phyloP scores from a whole-genome alignment of 2,113 vertebrate genomes.

The Hippocampus mohnikei region DNA sequence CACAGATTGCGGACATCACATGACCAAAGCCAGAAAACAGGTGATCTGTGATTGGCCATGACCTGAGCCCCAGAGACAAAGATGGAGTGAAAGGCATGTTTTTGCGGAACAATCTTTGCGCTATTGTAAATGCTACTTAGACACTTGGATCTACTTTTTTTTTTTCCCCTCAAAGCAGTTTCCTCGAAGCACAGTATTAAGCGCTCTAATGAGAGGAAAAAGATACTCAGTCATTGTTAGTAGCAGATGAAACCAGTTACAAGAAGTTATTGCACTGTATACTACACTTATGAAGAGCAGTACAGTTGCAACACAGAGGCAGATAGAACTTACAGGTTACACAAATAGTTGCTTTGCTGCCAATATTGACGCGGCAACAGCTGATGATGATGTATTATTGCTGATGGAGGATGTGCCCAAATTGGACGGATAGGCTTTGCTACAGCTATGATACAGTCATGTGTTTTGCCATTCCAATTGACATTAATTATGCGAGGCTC shows the following conservation, averaged over 20 bases:
- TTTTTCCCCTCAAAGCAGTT: not conserved
- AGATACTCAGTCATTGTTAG: not conserved
- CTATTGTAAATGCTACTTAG: not conserved
- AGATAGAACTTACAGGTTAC: not conserved
- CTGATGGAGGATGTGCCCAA: constrained; percentile 10
- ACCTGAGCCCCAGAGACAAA: too few relatives aligned
- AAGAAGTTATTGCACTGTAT: not conserved
- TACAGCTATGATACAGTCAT: constrained; percentile 24
- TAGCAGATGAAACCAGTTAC: not conserved
- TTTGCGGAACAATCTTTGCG: not conserved
- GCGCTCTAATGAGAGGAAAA: not conserved
- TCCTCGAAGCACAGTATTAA: too few relatives aligned
- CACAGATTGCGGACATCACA: too few relatives aligned
- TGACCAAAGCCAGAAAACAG: too few relatives aligned
- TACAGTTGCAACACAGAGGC: not conserved
- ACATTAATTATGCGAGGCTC: not conserved
- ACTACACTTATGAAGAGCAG: not conserved
- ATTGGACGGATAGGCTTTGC: constrained; percentile 15
- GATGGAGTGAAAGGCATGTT: not conserved
- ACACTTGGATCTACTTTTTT: not conserved
- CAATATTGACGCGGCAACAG: not conserved
- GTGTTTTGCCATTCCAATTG: not conserved
- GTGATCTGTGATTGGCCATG: too few relatives aligned
- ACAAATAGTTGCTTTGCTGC: not conserved
- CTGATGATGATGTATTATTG: constrained; percentile 30